Base-by-base conservation (phyloP, 2,797 vertebrate species). In the Hydrocynus forskahlii region DNA sequence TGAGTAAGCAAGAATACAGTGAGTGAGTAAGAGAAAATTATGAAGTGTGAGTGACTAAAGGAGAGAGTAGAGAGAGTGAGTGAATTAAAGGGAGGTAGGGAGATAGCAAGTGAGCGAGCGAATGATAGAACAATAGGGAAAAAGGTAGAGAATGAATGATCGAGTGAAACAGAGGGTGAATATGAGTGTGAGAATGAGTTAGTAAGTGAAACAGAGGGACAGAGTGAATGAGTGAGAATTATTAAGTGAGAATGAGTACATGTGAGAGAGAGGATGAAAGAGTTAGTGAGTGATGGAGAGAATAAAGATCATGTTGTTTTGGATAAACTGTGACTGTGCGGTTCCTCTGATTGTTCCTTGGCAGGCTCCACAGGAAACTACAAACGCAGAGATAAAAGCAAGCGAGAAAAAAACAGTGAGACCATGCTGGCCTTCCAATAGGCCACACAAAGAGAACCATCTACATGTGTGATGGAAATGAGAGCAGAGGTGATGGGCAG, bases 281-380 rank as follows among this genome's bases (percentile, higher is more conserved):
- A 55, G 23, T 25, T 21, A 50, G 25, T 19, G n/a, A n/a, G 54
- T 48, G 73, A 48, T 40, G 10, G 64, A 62, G 40, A 21, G 67
- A 63, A 57, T 62, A 23, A 52, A 25, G 10, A 52, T 52, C 48
- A 52, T 1, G 3, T 13, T 80, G 79, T 86, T 84, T 85, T 67
- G 78, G 80, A 80, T 68, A 68, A 45, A 72, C 29, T 83, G 38
- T 86, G 84, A 67, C 79, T 77, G 59, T 66, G 73, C 71, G 77
- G 88, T 90, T 90, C 86, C 88, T 88, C 76, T 76, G 43, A 88
- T 90, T 89, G 88, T 88, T 73, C 68, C 54, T 76, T 45, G 62
- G 66, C 23, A 55, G 72, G 21, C 81, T 81, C 84, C 79, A 84
- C 83, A 89, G 88, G 86, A 90, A 87, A 80, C 76, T 72, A 63